Evolutionary conservation across 2,113 vertebrate genomes (phyloP).

Genomic region (Chloropsis cyanopogon): DNA sequence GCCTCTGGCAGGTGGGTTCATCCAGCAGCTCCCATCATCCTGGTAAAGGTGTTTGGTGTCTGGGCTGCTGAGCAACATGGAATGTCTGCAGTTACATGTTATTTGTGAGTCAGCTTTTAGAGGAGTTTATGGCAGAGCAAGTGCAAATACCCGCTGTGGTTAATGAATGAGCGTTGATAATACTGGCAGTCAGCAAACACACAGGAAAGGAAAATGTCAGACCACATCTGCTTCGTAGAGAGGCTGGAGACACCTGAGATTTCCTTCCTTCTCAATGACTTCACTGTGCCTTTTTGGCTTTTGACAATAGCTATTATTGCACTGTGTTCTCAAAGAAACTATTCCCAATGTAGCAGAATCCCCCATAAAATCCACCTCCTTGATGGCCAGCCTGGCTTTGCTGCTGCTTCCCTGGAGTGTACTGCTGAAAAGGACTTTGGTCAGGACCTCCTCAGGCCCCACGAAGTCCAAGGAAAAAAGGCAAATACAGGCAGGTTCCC

Average conservation of each 20-base stretch:
- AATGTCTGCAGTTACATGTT: neutral
- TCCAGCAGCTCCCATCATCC: neutral
- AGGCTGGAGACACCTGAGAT: neutral
- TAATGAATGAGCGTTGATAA: neutral
- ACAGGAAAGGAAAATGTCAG: neutral
- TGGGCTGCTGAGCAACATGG: neutral
- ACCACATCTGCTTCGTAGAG: neutral
- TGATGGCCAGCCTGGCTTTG: neutral
- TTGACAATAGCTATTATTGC: neutral
- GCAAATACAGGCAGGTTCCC: neutral
- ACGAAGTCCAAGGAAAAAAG: neutral
- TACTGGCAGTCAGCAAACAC: neutral
- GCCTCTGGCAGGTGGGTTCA: neutral
- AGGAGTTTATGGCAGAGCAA: neutral
- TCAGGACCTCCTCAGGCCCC: neutral
- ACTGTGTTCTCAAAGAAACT: neutral
- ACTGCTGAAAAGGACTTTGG: neutral
- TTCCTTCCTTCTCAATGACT: neutral
- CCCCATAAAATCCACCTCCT: neutral
- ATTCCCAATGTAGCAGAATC: neutral
- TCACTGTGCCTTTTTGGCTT: neutral
- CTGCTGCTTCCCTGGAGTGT: rapidly evolving
- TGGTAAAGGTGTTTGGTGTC: neutral
- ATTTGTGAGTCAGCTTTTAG: neutral
- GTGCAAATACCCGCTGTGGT: neutral